Percentiles rank a stretch among this genome's conserved stretches.
Evolutionary conservation across 2,888 invertebrate genomes (phyloP).

Genomic region (Eristalis arbustorum): DNA sequence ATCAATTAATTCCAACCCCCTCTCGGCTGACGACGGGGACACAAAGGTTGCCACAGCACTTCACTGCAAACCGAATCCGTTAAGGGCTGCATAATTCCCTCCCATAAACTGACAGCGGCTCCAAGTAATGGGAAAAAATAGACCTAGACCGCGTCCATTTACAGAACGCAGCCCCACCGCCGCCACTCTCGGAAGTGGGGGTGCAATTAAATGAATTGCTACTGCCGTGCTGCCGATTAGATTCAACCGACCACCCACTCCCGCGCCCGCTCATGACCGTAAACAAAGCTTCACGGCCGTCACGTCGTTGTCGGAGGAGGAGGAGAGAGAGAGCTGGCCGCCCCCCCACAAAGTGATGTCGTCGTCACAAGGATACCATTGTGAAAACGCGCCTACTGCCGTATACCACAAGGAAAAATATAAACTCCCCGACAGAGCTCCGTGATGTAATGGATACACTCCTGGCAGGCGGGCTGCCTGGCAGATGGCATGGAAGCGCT

Average conservation of each 20-base stretch:
- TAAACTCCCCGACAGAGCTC: constrained; percentile 11
- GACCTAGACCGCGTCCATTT: not conserved
- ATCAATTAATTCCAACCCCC: constrained; percentile 14
- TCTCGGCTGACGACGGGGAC: not conserved
- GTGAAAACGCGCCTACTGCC: constrained; percentile 20
- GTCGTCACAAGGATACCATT: not conserved
- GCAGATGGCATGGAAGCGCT: not conserved
- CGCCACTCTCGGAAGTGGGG: not conserved
- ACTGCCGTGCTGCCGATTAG: constrained; percentile 3
- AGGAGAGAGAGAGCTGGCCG: not conserved
- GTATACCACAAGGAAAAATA: not conserved
- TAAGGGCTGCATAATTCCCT: constrained; percentile 14
- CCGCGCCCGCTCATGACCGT: not conserved
- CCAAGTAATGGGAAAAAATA: not conserved
- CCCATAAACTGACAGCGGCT: constrained; percentile 1
- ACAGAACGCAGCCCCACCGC: not conserved
- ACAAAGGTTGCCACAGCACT: not conserved
- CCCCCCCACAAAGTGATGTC: not conserved
- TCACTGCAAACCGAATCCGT: not conserved
- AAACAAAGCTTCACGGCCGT: constrained; percentile 32
- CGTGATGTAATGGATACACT: constrained; percentile 43
- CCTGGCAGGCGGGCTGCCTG: constrained; percentile 52
- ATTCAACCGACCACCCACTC: not conserved
- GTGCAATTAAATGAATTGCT: constrained; percentile 21
- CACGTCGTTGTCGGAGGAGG: constrained; percentile 1